Conservation (phyloP, 2,113 vertebrate species). For the Erythrolamprus reginae region DNA sequence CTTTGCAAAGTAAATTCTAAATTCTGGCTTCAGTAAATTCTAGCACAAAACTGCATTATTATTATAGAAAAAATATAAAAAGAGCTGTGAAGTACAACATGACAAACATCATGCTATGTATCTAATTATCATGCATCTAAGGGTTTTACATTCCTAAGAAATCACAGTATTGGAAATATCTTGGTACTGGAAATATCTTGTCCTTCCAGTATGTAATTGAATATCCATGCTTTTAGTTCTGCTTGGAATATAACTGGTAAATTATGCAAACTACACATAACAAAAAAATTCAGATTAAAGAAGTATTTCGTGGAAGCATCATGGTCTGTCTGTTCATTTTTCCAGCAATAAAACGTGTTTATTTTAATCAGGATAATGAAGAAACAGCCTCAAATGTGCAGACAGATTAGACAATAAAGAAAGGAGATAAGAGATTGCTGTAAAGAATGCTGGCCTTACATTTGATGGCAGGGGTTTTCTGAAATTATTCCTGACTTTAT, state of each 20-base stretch:
- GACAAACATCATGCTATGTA: not conserved
- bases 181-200: not conserved
- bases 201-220: not conserved
- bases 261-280: not conserved
- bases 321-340: not conserved
- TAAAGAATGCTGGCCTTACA: not conserved
- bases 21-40: slow-evolving; percentile 38
- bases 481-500: not conserved
- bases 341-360: not conserved
- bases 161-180: slow-evolving; percentile 15
- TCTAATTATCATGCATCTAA: not conserved
- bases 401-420: not conserved
- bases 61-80: slow-evolving; percentile 29
- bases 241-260: not conserved
- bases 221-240: not conserved
- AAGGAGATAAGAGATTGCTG: not conserved
- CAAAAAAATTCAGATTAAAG: not conserved
- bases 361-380: not conserved
- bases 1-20: slow-evolving; percentile 45
- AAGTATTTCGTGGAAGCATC: not conserved
- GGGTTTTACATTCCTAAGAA: slow-evolving; percentile 22
- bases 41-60: slow-evolving; percentile 45
- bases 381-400: not conserved
- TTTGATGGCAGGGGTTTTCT: not conserved
- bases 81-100: slow-evolving; percentile 12